Evolutionary conservation across 1,140 invertebrate species (phyloP).

Genomic region (Neodiprion virginianus): DNA sequence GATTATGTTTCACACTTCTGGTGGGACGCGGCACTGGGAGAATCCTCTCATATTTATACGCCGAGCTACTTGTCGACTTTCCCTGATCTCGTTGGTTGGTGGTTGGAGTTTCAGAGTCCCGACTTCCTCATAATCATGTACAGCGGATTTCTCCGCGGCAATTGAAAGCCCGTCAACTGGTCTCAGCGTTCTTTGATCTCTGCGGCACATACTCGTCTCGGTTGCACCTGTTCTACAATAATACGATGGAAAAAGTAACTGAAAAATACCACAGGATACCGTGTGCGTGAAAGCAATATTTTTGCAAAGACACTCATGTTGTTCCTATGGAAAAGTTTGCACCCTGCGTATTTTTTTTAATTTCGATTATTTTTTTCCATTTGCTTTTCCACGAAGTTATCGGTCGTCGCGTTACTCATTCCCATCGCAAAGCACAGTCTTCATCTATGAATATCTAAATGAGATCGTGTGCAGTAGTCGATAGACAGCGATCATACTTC

Average conservation of each 20-base stretch:
- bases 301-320: too few relatives aligned
- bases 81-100: not conserved
- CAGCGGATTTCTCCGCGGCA: not conserved
- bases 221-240: not conserved
- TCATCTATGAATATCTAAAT: too few relatives aligned
- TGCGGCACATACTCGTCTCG: not conserved
- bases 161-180: not conserved
- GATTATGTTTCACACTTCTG: not conserved
- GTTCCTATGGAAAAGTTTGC: too few relatives aligned
- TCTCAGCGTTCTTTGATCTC: conserved; percentile 1
- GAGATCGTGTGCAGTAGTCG: too few relatives aligned
- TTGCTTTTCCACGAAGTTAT: too few relatives aligned
- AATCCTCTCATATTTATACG: not conserved
- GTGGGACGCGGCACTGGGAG: not conserved
- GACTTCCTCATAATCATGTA: not conserved
- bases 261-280: not conserved
- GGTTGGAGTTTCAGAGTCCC: not conserved
- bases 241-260: not conserved
- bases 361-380: too few relatives aligned
- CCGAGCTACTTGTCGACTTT: not conserved
- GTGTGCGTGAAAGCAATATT: too few relatives aligned
- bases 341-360: too few relatives aligned
- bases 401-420: too few relatives aligned
- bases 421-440: too few relatives aligned
- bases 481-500: too few relatives aligned